Evolutionary conservation across 23 tunicate genomes (phyloP), one percentile per base, ranked within the genome.

Genomic region (Aplidium turbinatum): DNA sequence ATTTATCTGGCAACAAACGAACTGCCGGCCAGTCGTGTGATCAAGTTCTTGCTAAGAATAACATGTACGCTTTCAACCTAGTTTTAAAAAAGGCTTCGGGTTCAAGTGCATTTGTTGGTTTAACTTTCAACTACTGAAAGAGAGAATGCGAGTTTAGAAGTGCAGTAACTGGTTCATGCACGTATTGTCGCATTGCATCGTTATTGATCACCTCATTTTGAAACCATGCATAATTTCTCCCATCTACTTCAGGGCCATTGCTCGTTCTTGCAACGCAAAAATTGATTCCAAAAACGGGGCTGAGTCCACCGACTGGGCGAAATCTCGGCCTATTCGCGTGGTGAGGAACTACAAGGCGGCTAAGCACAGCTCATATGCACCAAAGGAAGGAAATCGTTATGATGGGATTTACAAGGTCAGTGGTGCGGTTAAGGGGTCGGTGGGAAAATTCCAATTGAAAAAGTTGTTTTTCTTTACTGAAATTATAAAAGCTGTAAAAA

Each of bases 11-110:
- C 34, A 84, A 84, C 67, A 91, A 91, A 54, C 74, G 97, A 54
- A 91, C 91, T 4, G 91, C 91, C 22, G 97, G 79, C 30, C 97
- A 91, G 45, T 84, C 91, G 60, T 84, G 86, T 52, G 97, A 91
- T 47, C 97, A 91, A 62, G 70, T 79, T 13, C 69, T 91, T 1
- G 70, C 86, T 13, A 91, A 91, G 66, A 84, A 67, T 38, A 91
- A 84, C 83, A 70, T 82, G 82, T 86, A 58, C 57, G 76, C 35
- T n/a, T n/a, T n/a, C n/a, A n/a, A n/a, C n/a, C n/a, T n/a, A n/a
- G 51, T 45, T 45, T 45, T 45, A 45, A 18, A 11, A 45, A 45
- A 18, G 51, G 51, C 51, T 13, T 13, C 51, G 51, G 16, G 51
- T 11, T 11, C 51, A 45, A 18, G 51, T 45, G 13, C 51, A 18